Evolutionary conservation across 35 echinoderm and acorn worm species (phyloP), one percentile per base, ranked within the genome.

Genomic region (Holothuria glaberrima): DNA sequence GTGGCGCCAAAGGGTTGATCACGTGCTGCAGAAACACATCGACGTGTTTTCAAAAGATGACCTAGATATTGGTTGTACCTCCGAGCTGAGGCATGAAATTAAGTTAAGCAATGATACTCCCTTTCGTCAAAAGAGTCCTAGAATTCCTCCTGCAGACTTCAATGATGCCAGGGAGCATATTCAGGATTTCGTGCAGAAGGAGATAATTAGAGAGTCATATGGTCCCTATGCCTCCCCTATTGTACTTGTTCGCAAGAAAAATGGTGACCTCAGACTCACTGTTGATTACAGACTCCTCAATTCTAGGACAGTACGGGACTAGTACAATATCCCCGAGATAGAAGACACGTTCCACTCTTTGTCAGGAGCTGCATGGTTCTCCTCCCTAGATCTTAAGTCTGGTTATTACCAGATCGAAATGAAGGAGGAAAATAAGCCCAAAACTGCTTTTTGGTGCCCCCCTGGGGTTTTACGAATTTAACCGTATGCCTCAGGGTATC

Each of bases 341-440:
- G 90, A 95, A 60, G 94, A 95, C 19, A 92, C 90, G 0, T 85
- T 95, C 19, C 90, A 92, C 25, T 44, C 90, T 62, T 50, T 95
- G 10, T 64, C 71, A 65, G 90, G 94, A 13, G 90, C 94, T 2
- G 46, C 48, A 5, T 92, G 73, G 83, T 95, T 95, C 27, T 75
- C 90, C 7, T 88, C 78, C 48, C 72, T 95, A 28, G 91, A 95
- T 48, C 71, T 95, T 0, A 93, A 92, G 62, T 93, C 90, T n/a
- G 94, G 94, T 9, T 95, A 95, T 29, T 95, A 90, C 60, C 87
- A 96, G 81, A 87, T 96, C 17, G 94, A 92, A 58, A 71, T 96
- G 58, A 76, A 50, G n/a, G 86, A 92, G 36, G 90, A 85, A 22
- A 86, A 92, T 79, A 92, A 92, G 31, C 21, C 31, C 5, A 89